A percentile compares a stretch with the other conserved stretches of the same genome.
Evolutionary conservation across 2,113 vertebrate genomes (phyloP).

Genomic region (Petrocephalus microphthalmus): DNA sequence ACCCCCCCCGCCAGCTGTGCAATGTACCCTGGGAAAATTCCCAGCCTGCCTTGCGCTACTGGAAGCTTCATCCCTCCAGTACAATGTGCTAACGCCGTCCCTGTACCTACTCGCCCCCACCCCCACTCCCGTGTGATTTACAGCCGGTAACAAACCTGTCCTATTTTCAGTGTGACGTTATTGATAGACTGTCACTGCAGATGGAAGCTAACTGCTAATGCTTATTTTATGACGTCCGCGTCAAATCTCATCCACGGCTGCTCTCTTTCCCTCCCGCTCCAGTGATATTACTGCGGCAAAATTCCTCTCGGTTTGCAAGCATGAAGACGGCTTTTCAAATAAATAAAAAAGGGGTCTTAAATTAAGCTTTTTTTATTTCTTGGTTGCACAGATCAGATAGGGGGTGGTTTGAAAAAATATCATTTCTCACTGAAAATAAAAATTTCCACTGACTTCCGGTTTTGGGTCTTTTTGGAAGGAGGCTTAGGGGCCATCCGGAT

Average conservation of each 20-base stretch:
- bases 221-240: slow-evolving; percentile 68
- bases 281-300: slow-evolving; percentile 8
- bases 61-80: slow-evolving; percentile 53
- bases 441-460: neutral
- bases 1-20: slow-evolving; percentile 8
- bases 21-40: slow-evolving; percentile 39
- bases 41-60: slow-evolving; percentile 31
- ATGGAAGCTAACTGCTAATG: slow-evolving; percentile 68
- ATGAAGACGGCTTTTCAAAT: neutral
- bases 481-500: neutral
- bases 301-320: neutral
- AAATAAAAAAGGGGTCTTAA: neutral
- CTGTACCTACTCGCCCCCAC: slow-evolving; percentile 50
- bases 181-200: slow-evolving; percentile 71
- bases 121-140: slow-evolving; percentile 58
- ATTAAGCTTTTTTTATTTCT: neutral
- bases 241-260: slow-evolving; percentile 56
- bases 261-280: slow-evolving; percentile 23
- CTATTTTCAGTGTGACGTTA: slow-evolving; percentile 68
- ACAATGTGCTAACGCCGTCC: slow-evolving; percentile 57
- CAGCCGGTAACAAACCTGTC: slow-evolving; percentile 75
- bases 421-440: neutral
- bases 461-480: neutral
- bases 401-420: neutral
- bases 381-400: neutral